Percentiles rank a stretch among this genome's conserved stretches.
These are phyloP conservation scores for Egretta garzetta DNA, from an alignment of 2,113 vertebrate genomes.

Conservation along the genomic window DNA sequence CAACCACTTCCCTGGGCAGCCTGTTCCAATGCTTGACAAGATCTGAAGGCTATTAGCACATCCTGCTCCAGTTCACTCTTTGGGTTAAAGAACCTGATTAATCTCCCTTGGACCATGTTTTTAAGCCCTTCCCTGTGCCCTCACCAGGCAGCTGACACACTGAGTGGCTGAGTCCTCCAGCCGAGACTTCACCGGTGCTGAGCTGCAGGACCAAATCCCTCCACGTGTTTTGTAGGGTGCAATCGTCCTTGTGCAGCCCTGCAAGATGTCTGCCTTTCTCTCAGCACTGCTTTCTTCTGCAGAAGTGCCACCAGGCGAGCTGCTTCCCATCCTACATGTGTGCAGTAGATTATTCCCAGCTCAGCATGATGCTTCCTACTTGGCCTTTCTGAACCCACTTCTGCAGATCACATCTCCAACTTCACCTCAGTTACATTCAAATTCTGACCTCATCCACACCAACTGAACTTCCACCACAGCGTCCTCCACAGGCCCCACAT, in stretches of 20 bases:
- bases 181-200: fast-evolving
- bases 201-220: neutral
- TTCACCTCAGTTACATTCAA: neutral
- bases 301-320: neutral
- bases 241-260: neutral
- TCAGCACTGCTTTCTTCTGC: neutral
- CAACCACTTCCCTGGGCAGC: too few species aligned
- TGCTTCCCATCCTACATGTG: neutral
- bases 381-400: neutral
- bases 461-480: neutral
- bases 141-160: neutral
- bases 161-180: neutral
- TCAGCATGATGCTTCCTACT: neutral
- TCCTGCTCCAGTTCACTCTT: neutral
- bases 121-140: neutral
- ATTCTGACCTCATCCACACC: neutral
- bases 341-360: neutral
- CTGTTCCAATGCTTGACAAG: too few species aligned
- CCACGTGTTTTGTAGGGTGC: neutral
- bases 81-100: neutral
- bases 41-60: neutral
- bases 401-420: neutral
- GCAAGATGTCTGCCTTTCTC: neutral
- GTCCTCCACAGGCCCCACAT: neutral
- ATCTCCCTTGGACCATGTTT: neutral